phyloP scores from a whole-genome alignment of 2,888 invertebrate genomes.

The Nomada ruficornis region DNA sequence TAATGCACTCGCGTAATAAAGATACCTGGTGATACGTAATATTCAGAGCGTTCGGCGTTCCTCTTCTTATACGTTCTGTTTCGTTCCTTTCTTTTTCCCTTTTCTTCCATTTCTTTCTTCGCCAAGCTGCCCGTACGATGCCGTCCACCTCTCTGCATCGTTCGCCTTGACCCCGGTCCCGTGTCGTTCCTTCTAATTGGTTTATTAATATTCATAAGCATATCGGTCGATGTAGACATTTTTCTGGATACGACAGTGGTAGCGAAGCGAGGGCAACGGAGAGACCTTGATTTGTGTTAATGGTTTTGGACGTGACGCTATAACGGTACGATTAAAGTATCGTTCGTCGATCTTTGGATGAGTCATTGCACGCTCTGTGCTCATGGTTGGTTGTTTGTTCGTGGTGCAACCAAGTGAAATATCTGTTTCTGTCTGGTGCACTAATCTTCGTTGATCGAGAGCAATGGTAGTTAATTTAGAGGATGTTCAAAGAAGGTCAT shows the following conservation, averaged over 20 bases:
- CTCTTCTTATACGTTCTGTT: constrained; percentile 26
- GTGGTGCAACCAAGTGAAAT: not conserved
- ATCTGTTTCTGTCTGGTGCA: no score
- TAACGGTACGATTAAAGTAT: constrained; percentile 26
- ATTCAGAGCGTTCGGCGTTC: constrained; percentile 29
- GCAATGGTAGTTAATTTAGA: not conserved
- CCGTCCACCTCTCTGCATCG: not conserved
- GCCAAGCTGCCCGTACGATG: constrained; percentile 2
- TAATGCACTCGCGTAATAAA: constrained; percentile 45
- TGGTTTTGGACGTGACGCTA: not conserved
- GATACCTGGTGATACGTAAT: constrained; percentile 46
- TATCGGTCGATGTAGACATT: constrained; percentile 5
- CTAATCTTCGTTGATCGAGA: not conserved
- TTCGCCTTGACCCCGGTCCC: not conserved
- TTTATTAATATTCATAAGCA: constrained; percentile 12
- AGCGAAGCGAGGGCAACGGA: not conserved
- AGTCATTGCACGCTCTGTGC: not conserved
- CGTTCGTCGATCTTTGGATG: constrained; percentile 11
- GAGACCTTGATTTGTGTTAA: constrained; percentile 10
- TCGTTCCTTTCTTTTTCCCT: constrained; percentile 4
- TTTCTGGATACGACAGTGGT: constrained; percentile 1
- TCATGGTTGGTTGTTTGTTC: constrained; percentile 1
- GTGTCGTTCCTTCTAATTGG: constrained; percentile 15
- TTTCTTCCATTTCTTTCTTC: constrained; percentile 7
- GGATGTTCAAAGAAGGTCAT: not conserved